Conservation (phyloP, 2,888 invertebrate species). For the Colostygia pectinataria region DNA sequence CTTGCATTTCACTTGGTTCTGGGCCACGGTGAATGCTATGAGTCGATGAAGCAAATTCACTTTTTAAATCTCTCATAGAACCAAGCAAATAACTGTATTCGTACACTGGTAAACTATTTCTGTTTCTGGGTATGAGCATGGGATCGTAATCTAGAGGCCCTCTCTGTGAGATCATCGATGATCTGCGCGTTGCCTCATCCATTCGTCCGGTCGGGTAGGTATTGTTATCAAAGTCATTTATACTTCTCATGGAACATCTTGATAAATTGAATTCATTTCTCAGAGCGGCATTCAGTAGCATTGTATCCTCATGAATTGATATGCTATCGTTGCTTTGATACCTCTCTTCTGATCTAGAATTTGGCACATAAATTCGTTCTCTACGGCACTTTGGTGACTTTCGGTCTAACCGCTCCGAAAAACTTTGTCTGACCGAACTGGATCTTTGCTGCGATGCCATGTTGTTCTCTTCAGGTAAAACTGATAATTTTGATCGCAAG, state of each 20-base stretch:
- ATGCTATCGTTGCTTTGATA: conserved; percentile 81
- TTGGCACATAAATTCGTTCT: conserved; percentile 68
- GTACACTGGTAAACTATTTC: conserved; percentile 78
- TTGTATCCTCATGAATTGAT: conserved; percentile 73
- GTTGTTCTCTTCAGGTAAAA: conserved; percentile 89
- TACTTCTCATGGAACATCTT: conserved; percentile 72
- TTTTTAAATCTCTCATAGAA: conserved; percentile 68
- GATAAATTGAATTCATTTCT: conserved; percentile 66
- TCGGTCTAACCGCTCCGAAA: conserved; percentile 75
- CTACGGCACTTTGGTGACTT: conserved; percentile 73
- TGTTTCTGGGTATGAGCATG: conserved; percentile 76
- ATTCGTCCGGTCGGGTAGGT: conserved; percentile 55
- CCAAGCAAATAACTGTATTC: conserved; percentile 70
- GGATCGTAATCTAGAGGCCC: conserved; percentile 73
- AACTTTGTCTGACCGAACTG: conserved; percentile 77
- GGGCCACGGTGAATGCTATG: conserved; percentile 82
- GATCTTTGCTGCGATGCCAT: conserved; percentile 77
- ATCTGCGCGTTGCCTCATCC: conserved; percentile 66
- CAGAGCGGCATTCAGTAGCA: conserved; percentile 65
- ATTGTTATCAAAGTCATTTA: conserved; percentile 65
- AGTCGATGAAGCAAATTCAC: conserved; percentile 69
- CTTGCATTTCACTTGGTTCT: conserved; percentile 82
- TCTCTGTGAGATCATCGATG: conserved; percentile 76
- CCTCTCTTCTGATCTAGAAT: conserved; percentile 84
- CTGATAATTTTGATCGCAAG: conserved; percentile 88